Evolutionary conservation across 2,797 vertebrate genomes (phyloP).

Genomic region (Macropodus opercularis): DNA sequence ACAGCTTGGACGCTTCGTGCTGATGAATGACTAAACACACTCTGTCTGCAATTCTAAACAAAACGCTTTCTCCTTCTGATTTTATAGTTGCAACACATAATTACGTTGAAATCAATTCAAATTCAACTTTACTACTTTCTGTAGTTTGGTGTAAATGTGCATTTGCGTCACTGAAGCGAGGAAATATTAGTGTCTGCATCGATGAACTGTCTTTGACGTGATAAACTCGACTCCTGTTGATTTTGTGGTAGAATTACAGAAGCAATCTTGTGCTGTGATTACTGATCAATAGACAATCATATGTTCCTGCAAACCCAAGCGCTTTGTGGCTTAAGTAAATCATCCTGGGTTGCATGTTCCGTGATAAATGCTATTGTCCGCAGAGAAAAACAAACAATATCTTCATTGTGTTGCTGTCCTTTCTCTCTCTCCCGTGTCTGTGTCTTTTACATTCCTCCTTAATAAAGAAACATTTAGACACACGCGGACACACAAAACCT

Average conservation of each 20-base stretch:
- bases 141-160: too few relatives aligned
- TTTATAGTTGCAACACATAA: too few relatives aligned
- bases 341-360: conserved; percentile 12
- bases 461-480: conserved; percentile 19
- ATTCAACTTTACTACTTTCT: too few relatives aligned
- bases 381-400: not conserved
- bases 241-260: not conserved
- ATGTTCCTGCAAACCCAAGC: conserved; percentile 2
- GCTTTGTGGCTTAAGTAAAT: not conserved
- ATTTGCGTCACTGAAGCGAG: too few relatives aligned
- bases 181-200: not conserved
- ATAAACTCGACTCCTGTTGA: not conserved
- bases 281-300: conserved; percentile 19
- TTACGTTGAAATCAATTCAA: too few relatives aligned
- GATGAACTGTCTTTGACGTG: not conserved
- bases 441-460: conserved; percentile 27
- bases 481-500: conserved; percentile 13
- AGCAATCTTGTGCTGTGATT: conserved; percentile 2
- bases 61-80: too few relatives aligned
- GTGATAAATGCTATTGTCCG: not conserved
- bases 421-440: not conserved
- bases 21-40: too few relatives aligned
- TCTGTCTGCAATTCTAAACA: too few relatives aligned
- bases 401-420: not conserved
- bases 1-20: not conserved